Evolutionary conservation across 1,140 invertebrate genomes (phyloP).

Genomic region (Helicoverpa armigera): DNA sequence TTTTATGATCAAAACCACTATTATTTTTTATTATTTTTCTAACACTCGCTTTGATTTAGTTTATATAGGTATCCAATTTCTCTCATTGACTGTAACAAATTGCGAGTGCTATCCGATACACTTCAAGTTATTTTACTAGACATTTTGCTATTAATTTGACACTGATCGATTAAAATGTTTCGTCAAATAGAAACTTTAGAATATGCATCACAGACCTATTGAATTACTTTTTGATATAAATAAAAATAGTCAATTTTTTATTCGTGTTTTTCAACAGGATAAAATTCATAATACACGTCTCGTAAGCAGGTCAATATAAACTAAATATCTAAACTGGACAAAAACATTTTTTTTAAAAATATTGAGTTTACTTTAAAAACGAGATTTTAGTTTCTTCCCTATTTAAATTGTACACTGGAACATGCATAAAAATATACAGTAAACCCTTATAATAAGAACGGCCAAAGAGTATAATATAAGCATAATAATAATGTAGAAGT

Average conservation of each 20-base stretch:
- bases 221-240: conserved; percentile 12
- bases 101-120: conserved; percentile 6
- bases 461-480: not conserved
- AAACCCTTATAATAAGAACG: not conserved
- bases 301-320: not conserved
- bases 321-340: too few species aligned
- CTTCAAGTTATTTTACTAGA: not conserved
- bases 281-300: not conserved
- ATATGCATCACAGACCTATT: conserved; percentile 16
- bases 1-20: too few species aligned
- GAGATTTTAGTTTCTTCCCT: too few species aligned
- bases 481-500: not conserved
- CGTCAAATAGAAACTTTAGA: not conserved
- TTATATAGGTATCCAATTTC: not conserved
- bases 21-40: too few species aligned
- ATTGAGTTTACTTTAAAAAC: too few species aligned
- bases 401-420: too few species aligned
- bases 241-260: not conserved
- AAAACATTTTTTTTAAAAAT: too few species aligned
- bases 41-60: too few species aligned
- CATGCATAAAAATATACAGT: not conserved
- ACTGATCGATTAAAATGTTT: conserved; percentile 16
- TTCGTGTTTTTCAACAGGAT: not conserved
- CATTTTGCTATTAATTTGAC: not conserved
- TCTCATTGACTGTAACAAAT: not conserved